Percentiles rank a stretch among this genome's conserved stretches.
phyloP scores from a whole-genome alignment of 2,888 invertebrate genomes.

The Rosalia funebris region DNA sequence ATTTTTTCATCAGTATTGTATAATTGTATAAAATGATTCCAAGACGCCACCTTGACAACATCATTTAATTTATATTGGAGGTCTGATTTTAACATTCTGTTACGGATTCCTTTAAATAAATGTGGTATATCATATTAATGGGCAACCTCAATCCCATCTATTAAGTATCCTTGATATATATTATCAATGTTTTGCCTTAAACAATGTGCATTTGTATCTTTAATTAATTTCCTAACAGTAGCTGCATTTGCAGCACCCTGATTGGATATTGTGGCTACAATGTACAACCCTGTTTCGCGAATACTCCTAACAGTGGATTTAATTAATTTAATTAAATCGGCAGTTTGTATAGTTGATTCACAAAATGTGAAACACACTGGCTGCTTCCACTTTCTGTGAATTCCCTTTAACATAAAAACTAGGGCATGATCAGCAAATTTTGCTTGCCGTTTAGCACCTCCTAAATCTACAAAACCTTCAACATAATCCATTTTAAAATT shows the following conservation, averaged over 20 bases:
- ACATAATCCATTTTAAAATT: conserved; percentile 34
- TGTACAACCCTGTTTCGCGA: conserved; percentile 37
- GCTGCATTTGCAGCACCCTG: conserved; percentile 48
- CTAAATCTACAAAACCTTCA: conserved; percentile 39
- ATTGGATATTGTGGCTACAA: conserved; percentile 51
- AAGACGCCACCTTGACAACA: conserved; percentile 32
- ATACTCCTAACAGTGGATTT: conserved; percentile 37
- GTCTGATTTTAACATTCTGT: conserved; percentile 33
- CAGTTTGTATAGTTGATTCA: conserved; percentile 33
- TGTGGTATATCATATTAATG: conserved; percentile 43
- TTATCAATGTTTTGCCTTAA: conserved; percentile 26
- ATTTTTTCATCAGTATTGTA: conserved; percentile 27
- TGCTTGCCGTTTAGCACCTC: conserved; percentile 16
- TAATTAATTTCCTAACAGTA: conserved; percentile 40
- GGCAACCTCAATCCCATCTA: conserved; percentile 33
- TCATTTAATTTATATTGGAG: conserved; percentile 29
- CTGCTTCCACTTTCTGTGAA: conserved; percentile 47
- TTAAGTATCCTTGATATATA: conserved; percentile 22
- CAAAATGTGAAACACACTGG: conserved; percentile 42
- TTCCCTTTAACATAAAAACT: conserved; percentile 46
- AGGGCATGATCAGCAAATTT: conserved; percentile 47
- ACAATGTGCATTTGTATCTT: conserved; percentile 33
- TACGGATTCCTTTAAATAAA: conserved; percentile 40
- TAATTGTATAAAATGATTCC: conserved; percentile 30
- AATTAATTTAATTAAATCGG: conserved; percentile 32